Evolutionary conservation across 2,113 vertebrate genomes (phyloP), one percentile per base, ranked within the genome.

Genomic region (Thunnus maccoyii): DNA sequence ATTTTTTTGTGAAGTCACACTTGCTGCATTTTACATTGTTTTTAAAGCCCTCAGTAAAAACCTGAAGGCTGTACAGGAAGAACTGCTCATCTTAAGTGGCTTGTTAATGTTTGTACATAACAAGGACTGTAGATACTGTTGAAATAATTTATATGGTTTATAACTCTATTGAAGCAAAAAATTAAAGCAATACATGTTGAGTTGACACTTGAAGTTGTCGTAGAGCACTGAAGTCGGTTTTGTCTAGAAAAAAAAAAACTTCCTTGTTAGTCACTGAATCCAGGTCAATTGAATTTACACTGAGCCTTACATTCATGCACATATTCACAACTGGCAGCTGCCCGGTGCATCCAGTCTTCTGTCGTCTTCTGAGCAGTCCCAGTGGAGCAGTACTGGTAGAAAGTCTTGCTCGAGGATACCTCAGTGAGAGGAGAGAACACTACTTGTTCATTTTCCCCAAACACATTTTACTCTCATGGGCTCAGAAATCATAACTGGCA

Each of bases 71-170:
- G 63, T 48, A 71, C 41, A 65, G 36, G 22, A 70, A 48, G 3
- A 65, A 44, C 58, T 54, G 50, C 54, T 75, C 54, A 61, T 75
- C 17, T 16, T 17, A 74, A 71, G 64, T 69, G 44, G 4, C 74
- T 51, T 77, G 52, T 80, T 79, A 60, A 83, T 83, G 73, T 86
- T 72, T 93, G 76, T 90, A 89, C 82, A 85, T 92, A 85, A 74
- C 47, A 74, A 77, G 58, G 61, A 80, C 50, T 87, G 82, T 80
- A 76, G 56, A 87, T 89, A 80, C 65, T 76, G 69, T 46, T 74
- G 15, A 57, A 60, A 69, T 86, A 80, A 84, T 82, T 87, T 86
- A 90, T 86, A 78, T 47, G 32, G 71, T 14, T 68, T 65, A 70
- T 18, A 11, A 44, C 30, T 52, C 51, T 72, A 69, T 56, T 76